These are phyloP conservation scores for Equus quagga DNA, from an alignment of 2,113 vertebrate genomes.

Conservation along the genomic window DNA sequence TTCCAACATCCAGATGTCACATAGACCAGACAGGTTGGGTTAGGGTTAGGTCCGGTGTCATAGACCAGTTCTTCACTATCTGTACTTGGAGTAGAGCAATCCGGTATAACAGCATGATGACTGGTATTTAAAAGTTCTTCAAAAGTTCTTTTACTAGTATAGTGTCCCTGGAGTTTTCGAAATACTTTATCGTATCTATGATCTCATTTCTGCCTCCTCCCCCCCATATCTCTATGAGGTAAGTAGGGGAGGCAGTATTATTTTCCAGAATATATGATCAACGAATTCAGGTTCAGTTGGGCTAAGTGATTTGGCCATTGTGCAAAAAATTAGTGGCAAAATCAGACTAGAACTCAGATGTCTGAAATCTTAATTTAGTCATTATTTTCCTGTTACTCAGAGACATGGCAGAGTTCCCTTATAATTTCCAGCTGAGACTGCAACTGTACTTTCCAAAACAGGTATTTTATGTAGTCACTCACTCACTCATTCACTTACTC, in stretches of 20 bases:
- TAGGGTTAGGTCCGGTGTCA: not conserved
- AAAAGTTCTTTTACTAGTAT: not conserved
- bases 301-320: not conserved
- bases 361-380: slow-evolving; percentile 17
- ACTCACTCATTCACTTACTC: not conserved
- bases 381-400: slow-evolving; percentile 24
- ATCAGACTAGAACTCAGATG: not conserved
- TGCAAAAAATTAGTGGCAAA: slow-evolving; percentile 4
- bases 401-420: not conserved
- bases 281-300: not conserved
- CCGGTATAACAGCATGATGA: not conserved
- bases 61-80: not conserved
- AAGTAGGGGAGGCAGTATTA: not conserved
- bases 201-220: not conserved
- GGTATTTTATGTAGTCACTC: not conserved
- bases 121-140: not conserved
- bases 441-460: not conserved
- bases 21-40: not conserved
- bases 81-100: not conserved
- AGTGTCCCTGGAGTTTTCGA: not conserved
- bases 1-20: not conserved
- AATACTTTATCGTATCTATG: not conserved
- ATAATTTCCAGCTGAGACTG: not conserved
- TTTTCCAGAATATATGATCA: slow-evolving; percentile 24
- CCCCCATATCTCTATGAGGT: not conserved